Percentiles rank a stretch among this genome's conserved stretches.
These are phyloP conservation scores for Triplophysa dalaica DNA, from an alignment of 2,113 vertebrate species.

Conservation along the genomic window DNA sequence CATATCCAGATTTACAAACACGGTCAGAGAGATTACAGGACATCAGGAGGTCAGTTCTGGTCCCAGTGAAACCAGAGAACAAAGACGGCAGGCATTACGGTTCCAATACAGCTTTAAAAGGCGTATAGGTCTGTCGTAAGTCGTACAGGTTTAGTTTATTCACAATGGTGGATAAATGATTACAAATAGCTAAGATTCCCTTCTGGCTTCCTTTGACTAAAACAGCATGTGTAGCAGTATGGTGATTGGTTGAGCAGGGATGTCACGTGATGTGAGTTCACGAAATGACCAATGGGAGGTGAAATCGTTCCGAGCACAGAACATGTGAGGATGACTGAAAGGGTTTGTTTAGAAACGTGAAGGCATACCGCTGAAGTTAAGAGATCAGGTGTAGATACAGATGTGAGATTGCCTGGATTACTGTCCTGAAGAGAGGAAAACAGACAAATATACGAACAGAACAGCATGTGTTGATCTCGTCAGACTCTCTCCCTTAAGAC, in stretches of 20 bases:
- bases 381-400: slow-evolving; percentile 82
- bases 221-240: neutral
- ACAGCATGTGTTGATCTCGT: neutral
- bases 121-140: too few relatives aligned
- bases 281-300: slow-evolving; percentile 25
- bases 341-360: neutral
- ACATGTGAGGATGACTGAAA: slow-evolving; percentile 57
- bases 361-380: slow-evolving; percentile 83
- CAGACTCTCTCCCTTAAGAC: too few relatives aligned
- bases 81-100: too few relatives aligned
- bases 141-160: neutral
- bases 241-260: slow-evolving; percentile 10
- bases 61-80: too few relatives aligned
- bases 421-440: slow-evolving; percentile 81
- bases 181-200: too few relatives aligned
- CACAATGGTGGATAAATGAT: too few relatives aligned
- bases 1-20: neutral
- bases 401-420: slow-evolving; percentile 79
- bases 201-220: too few relatives aligned
- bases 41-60: neutral
- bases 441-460: slow-evolving; percentile 48
- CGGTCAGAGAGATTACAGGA: neutral
- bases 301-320: slow-evolving; percentile 38
- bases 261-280: neutral
- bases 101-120: too few relatives aligned